Evolutionary conservation across 2,113 vertebrate genomes (phyloP), one percentile per base, ranked within the genome.

Genomic region (Cnemophilus loriae): DNA sequence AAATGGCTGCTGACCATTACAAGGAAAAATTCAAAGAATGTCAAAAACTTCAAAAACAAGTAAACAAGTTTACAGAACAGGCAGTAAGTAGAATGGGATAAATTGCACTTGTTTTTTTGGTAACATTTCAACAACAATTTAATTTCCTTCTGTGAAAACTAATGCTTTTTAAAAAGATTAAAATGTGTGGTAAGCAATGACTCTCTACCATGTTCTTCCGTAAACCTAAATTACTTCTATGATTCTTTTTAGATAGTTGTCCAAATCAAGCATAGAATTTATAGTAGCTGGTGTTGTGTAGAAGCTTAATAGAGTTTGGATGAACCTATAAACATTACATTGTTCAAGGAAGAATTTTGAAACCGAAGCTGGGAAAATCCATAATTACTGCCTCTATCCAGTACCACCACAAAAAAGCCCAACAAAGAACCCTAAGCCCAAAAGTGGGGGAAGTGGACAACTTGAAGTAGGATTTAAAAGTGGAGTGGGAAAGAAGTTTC

Each of bases 1-100:
- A 99, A 93, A 99, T 99, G 99, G 99, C 99, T 88, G 99, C 99
- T 77, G 99, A 99, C 90, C 99, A 99, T 98, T 99, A 99, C 97
- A 99, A 99, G 96, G 99, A 99, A 94, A 99, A 99, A 95, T 99
- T 99, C 96, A 99, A 99, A 97, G 99, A 99, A 92, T 99, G 99
- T 86, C 99, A 99, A 95, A 98, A 98, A 89, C 98, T 99, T 88
- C 99, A 99, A 91, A 99, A 99, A 93, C 99, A 99, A 98, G 98
- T 99, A 91, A 98, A 98, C 67, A 99, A 98, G 90, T 98, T 99
- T 84, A 98, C 98, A 61, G 99, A 99, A 49, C 99, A 99, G 85
- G 98, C 98, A 96, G 99, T 99, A 97, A 97, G 99, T 98, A 89
- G 26, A 73, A 60, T 24, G 78, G 82, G 80, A 87, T 84, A 74